Evolutionary conservation across 2,888 invertebrate species (phyloP).

Genomic region (Epinotia bilunana): DNA sequence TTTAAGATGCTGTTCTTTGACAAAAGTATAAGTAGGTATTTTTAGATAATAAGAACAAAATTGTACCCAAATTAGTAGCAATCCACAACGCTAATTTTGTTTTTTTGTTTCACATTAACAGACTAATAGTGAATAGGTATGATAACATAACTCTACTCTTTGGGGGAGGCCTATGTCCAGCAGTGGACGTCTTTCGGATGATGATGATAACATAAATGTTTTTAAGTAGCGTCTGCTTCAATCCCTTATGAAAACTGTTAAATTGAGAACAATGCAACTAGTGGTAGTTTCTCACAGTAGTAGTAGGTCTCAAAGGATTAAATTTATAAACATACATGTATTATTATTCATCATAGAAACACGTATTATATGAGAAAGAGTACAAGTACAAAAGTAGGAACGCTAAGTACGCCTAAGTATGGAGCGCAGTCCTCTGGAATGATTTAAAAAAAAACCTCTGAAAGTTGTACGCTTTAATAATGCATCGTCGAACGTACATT

Average conservation of each 20-base stretch:
- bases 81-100: no score
- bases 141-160: no score
- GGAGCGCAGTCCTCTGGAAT: constrained; percentile 19
- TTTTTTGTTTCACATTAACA: no score
- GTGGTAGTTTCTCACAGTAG: neutral
- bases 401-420: constrained; percentile 22
- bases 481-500: constrained; percentile 44
- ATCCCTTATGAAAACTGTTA: neutral
- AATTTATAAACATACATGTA: neutral
- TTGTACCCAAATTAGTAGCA: no score
- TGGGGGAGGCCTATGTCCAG: no score
- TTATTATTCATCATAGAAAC: neutral
- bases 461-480: constrained; percentile 39
- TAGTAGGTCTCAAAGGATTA: neutral
- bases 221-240: neutral
- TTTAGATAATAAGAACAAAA: no score
- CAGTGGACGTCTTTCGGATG: no score
- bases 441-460: constrained; percentile 28
- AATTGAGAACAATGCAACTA: neutral
- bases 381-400: constrained; percentile 11
- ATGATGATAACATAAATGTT: neutral
- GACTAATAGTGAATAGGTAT: neutral
- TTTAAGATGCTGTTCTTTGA: no score
- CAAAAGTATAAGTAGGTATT: no score
- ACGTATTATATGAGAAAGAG: neutral